phyloP scores from a whole-genome alignment of 92 coral and sea anemone genomes.

The Montipora capitata region DNA sequence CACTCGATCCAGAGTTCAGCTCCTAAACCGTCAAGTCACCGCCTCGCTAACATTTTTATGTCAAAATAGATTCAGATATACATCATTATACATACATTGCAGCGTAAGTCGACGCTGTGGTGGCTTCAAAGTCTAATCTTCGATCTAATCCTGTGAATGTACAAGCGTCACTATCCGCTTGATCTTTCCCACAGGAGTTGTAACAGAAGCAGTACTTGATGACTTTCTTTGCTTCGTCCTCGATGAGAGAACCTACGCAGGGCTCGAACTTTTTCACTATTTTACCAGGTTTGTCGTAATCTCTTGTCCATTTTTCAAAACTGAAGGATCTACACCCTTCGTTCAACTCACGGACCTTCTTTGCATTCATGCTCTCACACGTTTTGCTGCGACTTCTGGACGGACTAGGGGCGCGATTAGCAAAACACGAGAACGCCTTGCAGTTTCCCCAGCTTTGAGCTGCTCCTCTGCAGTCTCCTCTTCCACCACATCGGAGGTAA shows the following conservation, averaged over 20 bases:
- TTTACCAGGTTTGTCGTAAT: constrained; percentile 36
- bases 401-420: constrained; percentile 61
- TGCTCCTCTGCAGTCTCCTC: constrained; percentile 40
- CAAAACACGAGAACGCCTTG: constrained; percentile 34
- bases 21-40: no score
- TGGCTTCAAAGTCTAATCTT: constrained; percentile 12
- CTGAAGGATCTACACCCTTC: constrained; percentile 47
- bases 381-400: constrained; percentile 21
- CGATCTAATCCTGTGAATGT: constrained; percentile 3
- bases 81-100: constrained; percentile 19
- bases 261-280: constrained; percentile 51
- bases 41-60: no score
- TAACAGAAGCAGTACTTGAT: constrained; percentile 35
- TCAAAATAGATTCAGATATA: not conserved
- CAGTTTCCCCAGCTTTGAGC: constrained; percentile 64
- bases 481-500: constrained; percentile 34
- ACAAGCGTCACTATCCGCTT: constrained; percentile 8
- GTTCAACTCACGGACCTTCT: constrained; percentile 22
- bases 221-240: constrained; percentile 41
- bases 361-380: constrained; percentile 47
- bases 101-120: not conserved
- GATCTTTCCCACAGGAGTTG: constrained; percentile 23
- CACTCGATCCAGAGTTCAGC: no score
- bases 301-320: constrained; percentile 50
- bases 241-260: constrained; percentile 45